Evolutionary conservation across 2,113 vertebrate species (phyloP), one percentile per base, ranked within the genome.

Genomic region (Emydura subglobosa): DNA sequence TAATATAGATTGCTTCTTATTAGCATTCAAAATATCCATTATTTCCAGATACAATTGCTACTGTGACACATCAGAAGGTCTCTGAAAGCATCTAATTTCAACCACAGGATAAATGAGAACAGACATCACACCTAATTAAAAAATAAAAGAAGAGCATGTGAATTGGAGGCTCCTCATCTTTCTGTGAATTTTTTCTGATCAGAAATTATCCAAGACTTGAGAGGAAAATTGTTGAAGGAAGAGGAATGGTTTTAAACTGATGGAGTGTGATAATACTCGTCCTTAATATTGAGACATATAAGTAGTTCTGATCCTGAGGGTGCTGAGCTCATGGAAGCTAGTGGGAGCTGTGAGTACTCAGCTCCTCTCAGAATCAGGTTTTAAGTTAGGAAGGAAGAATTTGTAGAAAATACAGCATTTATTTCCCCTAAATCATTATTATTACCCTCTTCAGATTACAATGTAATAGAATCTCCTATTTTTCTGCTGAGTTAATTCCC

Each of bases 261-360:
- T 93, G 29, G 24, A 83, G 74, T 94, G 74, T 57, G 89, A 93
- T 96, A 72, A 85, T 87, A 39, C 86, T 24, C 61, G 85, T 7
- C 24, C 85, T 79, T 94, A 91, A 89, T 94, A 87, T 86, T 96
- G 97, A 95, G 82, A 95, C 91, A 96, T 78, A 76, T 34, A 85
- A 94, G 91, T 88, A 82, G 42, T 54, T 86, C 95, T 96, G 34
- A 39, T 88, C 44, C 34, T 54, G 68, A 82, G 13, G 79, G 55
- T 22, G 44, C 72, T 2, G 39, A 79, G 34, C 59, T 39, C 47
- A 21, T 50, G n/a, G 21, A 86, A 82, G 25, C 81, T 50, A 47
- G 21, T 17, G 54, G 39, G 11, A 65, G 3, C 82, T 88, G 21
- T 25, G 74, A 88, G 21, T 88, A 42, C 50, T 51, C 51, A 57